Base-by-base conservation (phyloP, 2,888 invertebrate species). In the Plagodis pulveraria region DNA sequence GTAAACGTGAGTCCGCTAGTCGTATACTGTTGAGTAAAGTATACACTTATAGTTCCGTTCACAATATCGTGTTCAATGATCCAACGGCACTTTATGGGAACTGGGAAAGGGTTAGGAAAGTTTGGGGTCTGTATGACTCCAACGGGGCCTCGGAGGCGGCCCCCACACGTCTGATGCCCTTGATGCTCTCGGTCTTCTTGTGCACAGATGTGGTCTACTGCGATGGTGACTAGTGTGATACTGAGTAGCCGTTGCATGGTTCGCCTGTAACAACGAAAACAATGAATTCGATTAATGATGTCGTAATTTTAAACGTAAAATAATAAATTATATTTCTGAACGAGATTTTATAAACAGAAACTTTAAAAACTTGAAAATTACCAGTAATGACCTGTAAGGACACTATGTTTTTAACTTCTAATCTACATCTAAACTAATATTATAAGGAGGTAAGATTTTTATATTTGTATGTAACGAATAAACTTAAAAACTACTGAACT, bases 51-150 rank as follows among this genome's bases (percentile, higher is more conserved):
- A 50, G 96, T 95, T 8, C 95, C 94, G 72, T 96, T 96, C 58
- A 93, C 93, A 65, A 96, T 95, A n/a, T 96, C 95, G 77, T 97
- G 96, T 62, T 90, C 87, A 78, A 98, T 96, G 59, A 98, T 94
- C 98, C 98, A 98, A 71, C 95, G 94, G 83, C 98, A 98, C 70
- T 94, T 94, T 63, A 98, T 95, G 11, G 98, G 98, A 44, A 97
- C 96, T 6, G 94, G 93, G 84, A 98, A 98, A 33, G 95, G 94
- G 60, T 94, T 92, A 0, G 98, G 98, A 80, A 98, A 98, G 80
- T 96, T 95, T 0, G 98, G 98, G 10, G 97, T 97, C 65, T 96
- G 95, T 50, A 98, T 95, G 55, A 95, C 87, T 42, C 98, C 97
- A 47, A 94, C 93, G 5, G 94, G 93, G 6, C 93, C 94, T 47